Evolutionary conservation across 1,140 invertebrate species (phyloP).

Genomic region (Drosophila navojoa): DNA sequence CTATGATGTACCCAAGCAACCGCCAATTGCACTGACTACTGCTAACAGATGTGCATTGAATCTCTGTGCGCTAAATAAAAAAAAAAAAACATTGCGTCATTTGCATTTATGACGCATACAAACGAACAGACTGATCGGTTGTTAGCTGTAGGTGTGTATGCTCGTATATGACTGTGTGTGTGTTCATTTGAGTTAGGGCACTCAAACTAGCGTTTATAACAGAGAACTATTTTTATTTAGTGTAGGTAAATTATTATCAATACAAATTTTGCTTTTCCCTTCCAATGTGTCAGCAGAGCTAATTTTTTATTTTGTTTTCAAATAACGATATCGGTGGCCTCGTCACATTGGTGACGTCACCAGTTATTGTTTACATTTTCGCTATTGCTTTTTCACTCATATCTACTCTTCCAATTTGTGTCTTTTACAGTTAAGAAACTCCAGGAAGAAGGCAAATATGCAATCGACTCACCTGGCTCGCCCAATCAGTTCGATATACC

Average conservation of each 20-base stretch:
- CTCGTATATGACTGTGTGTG: slow-evolving; percentile 1
- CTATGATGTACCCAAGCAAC: neutral
- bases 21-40: slow-evolving; percentile 16
- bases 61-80: slow-evolving; percentile 16
- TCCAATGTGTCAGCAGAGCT: too few species aligned
- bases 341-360: slow-evolving; percentile 55
- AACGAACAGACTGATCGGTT: slow-evolving; percentile 45
- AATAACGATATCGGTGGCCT: slow-evolving; percentile 4
- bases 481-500: slow-evolving; percentile 93
- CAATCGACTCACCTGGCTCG: slow-evolving; percentile 97
- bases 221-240: too few species aligned
- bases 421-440: slow-evolving; percentile 93
- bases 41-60: slow-evolving; percentile 57
- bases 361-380: slow-evolving; percentile 41
- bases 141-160: slow-evolving; percentile 22
- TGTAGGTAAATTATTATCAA: too few species aligned
- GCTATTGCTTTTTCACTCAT: slow-evolving; percentile 11
- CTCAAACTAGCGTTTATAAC: too few species aligned
- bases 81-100: slow-evolving; percentile 75
- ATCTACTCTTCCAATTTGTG: neutral
- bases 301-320: neutral
- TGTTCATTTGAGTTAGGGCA: neutral
- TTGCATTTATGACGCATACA: slow-evolving; percentile 69
- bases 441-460: slow-evolving; percentile 97
- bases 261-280: too few species aligned